Evolutionary conservation across 1,140 invertebrate species (phyloP).

Genomic region (Tetramorium simillimum): DNA sequence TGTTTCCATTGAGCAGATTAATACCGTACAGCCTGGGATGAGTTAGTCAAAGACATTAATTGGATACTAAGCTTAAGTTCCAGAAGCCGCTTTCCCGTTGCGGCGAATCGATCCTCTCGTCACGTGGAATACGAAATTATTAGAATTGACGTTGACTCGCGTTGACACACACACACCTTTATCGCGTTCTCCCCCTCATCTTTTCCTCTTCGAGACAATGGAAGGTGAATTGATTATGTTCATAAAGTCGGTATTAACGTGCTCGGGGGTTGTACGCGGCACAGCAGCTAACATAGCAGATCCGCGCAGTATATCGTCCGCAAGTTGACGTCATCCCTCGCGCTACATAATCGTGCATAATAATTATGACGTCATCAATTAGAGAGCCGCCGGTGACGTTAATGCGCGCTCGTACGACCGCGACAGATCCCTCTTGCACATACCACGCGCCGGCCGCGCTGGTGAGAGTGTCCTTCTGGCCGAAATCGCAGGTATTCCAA

Average conservation of each 20-base stretch:
- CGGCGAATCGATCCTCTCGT: too few relatives aligned
- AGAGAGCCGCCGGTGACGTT: slow-evolving; percentile 72
- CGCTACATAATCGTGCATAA: slow-evolving; percentile 76
- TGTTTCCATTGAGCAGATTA: neutral
- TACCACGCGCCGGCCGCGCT: slow-evolving; percentile 31
- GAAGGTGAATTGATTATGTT: neutral
- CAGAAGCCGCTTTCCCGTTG: neutral
- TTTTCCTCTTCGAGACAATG: neutral
- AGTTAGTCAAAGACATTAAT: neutral
- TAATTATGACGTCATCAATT: slow-evolving; percentile 79
- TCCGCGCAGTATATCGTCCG: slow-evolving; percentile 67
- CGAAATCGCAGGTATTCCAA: slow-evolving; percentile 61
- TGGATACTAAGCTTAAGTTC: neutral
- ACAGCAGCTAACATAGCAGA: slow-evolving; percentile 18
- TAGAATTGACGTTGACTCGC: neutral
- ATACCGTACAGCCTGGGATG: neutral
- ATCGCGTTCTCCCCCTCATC: neutral
- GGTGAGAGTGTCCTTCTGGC: slow-evolving; percentile 25
- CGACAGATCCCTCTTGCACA: slow-evolving; percentile 68
- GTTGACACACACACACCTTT: too few relatives aligned
- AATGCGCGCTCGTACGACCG: slow-evolving; percentile 69
- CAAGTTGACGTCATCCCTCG: slow-evolving; percentile 71
- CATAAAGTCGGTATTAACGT: neutral
- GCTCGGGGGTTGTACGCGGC: neutral
- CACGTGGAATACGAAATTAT: neutral